phyloP scores from a whole-genome alignment of 92 coral and sea anemone species.

The Nematostella vectensis region DNA sequence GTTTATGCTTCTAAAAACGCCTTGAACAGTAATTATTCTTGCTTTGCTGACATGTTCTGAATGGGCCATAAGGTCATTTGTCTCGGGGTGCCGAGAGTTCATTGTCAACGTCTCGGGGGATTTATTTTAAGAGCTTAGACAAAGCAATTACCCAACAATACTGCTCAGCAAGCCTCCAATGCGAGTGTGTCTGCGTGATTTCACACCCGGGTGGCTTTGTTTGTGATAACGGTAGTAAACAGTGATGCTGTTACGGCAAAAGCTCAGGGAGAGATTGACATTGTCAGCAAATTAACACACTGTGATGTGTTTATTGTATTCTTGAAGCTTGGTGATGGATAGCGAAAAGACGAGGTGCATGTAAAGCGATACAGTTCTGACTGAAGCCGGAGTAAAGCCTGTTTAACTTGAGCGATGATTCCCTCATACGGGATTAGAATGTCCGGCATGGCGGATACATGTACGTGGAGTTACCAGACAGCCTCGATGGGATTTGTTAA shows the following conservation, averaged over 20 bases:
- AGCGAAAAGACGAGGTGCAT: not conserved
- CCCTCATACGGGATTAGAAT: too few relatives aligned
- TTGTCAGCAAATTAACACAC: too few relatives aligned
- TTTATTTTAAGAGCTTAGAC: not conserved
- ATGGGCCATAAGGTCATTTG: too few relatives aligned
- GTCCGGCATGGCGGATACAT: not conserved
- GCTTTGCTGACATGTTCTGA: too few relatives aligned
- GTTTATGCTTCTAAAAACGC: too few relatives aligned
- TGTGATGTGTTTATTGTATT: not conserved
- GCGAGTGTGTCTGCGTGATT: not conserved
- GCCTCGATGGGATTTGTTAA: not conserved
- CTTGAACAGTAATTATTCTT: too few relatives aligned
- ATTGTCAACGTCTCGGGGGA: not conserved
- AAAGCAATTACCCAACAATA: not conserved
- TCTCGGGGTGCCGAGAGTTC: too few relatives aligned
- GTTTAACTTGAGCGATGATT: too few relatives aligned
- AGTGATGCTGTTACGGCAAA: not conserved
- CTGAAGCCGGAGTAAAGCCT: too few relatives aligned
- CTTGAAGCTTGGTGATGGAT: not conserved
- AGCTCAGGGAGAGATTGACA: too few relatives aligned
- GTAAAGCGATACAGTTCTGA: too few relatives aligned
- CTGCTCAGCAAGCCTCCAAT: too few relatives aligned
- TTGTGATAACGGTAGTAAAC: not conserved
- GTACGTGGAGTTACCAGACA: constrained; percentile 1
- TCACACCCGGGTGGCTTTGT: not conserved